Evolutionary conservation across 2,888 invertebrate species (phyloP).

Genomic region (Noctua pronuba): DNA sequence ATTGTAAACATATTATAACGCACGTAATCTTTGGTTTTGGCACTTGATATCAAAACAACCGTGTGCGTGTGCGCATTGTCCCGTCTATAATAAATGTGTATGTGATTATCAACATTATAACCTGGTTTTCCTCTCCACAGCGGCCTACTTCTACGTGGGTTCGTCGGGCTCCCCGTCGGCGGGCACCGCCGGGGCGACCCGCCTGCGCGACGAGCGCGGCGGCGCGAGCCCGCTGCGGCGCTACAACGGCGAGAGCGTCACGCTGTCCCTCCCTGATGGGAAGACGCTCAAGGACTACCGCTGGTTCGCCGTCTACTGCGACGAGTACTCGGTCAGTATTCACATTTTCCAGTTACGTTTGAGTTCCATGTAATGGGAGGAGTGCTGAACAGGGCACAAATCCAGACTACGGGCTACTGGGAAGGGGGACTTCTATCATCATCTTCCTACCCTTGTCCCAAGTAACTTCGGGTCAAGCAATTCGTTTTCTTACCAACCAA

Average conservation of each 20-base stretch:
- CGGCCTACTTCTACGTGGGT: conserved; percentile 97
- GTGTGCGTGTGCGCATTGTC: not conserved
- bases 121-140: conserved; percentile 84
- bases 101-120: not conserved
- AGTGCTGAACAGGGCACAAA: not conserved
- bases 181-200: conserved; percentile 89
- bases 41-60: not conserved
- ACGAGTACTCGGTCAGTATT: conserved; percentile 95
- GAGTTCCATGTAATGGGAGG: not conserved
- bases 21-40: not conserved
- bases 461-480: not conserved
- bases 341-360: not conserved
- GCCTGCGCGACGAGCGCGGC: conserved; percentile 96
- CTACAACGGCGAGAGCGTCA: conserved; percentile 95
- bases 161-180: conserved; percentile 92
- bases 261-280: conserved; percentile 96
- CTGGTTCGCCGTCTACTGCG: conserved; percentile 98
- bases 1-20: not conserved
- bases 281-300: conserved; percentile 95
- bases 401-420: not conserved
- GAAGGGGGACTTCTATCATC: not conserved
- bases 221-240: conserved; percentile 94
- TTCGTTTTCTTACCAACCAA: not conserved
- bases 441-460: too few species aligned
- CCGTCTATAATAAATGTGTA: not conserved